phyloP scores from a whole-genome alignment of 2,113 vertebrate genomes.

The Chaetorhynchus papuensis region DNA sequence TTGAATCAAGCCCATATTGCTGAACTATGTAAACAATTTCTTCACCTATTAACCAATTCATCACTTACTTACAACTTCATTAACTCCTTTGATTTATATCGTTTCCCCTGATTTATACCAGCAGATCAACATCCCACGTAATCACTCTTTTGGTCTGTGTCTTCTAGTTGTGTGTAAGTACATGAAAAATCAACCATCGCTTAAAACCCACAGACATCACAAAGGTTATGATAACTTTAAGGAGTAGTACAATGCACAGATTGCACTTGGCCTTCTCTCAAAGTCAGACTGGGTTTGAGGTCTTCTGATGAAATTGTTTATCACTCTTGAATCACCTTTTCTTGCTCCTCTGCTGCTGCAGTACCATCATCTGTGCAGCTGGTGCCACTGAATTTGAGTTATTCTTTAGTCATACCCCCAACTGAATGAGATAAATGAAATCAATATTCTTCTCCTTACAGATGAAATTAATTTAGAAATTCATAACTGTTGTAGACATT shows the following conservation, averaged over 20 bases:
- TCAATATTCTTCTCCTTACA: slow-evolving; percentile 52
- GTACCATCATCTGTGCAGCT: slow-evolving; percentile 20
- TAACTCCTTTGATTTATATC: background rate
- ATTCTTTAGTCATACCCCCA: slow-evolving; percentile 42
- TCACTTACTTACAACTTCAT: background rate
- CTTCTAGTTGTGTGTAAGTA: background rate
- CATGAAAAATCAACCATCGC: background rate
- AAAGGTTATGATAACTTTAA: background rate
- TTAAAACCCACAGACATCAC: background rate
- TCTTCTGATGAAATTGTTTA: slow-evolving; percentile 51
- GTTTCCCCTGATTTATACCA: background rate
- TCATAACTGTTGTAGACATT: background rate
- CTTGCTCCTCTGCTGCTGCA: background rate
- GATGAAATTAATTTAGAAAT: slow-evolving; percentile 51
- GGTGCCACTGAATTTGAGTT: slow-evolving; percentile 49
- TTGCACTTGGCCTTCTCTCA: background rate
- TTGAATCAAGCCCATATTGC: background rate
- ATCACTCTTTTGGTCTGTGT: background rate
- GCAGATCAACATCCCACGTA: background rate
- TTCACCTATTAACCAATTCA: background rate
- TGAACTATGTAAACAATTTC: background rate
- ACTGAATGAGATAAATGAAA: slow-evolving; percentile 62
- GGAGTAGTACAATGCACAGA: background rate
- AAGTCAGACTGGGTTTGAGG: slow-evolving; percentile 50
- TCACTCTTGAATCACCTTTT: slow-evolving; percentile 7